phyloP scores from a whole-genome alignment of 2,888 invertebrate genomes.

The Andrena dorsata region DNA sequence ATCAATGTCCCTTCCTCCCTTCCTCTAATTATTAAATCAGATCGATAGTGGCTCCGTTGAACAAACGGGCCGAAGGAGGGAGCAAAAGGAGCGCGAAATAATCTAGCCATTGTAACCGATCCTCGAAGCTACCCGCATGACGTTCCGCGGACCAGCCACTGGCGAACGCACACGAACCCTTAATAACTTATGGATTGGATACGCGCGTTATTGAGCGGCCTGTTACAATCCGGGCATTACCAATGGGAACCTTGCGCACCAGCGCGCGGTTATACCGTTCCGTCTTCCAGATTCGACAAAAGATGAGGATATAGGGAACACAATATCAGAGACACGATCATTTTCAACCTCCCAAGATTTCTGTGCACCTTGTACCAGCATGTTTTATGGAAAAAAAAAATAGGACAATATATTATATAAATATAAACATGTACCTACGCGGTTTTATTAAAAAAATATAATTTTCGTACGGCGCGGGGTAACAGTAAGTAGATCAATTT shows the following conservation, averaged over 20 bases:
- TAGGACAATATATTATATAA: no score
- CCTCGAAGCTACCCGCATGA: slow-evolving; percentile 77
- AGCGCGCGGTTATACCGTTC: slow-evolving; percentile 18
- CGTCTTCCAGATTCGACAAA: slow-evolving; percentile 30
- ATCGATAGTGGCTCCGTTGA: slow-evolving; percentile 14
- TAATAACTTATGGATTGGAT: slow-evolving; percentile 82
- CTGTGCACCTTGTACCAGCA: no score
- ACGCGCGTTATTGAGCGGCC: slow-evolving; percentile 79
- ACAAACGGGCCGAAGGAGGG: slow-evolving; percentile 18
- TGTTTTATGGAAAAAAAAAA: no score
- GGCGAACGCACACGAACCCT: slow-evolving; percentile 78
- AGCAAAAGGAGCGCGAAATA: slow-evolving; percentile 43
- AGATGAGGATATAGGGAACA: background rate
- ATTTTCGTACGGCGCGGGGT: no score
- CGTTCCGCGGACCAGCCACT: slow-evolving; percentile 61
- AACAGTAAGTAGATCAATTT: no score
- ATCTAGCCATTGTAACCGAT: slow-evolving; percentile 78
- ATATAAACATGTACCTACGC: no score
- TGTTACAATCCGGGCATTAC: slow-evolving; percentile 82
- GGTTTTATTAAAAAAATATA: no score
- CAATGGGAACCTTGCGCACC: slow-evolving; percentile 73
- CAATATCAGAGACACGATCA: no score
- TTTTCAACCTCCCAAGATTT: no score
- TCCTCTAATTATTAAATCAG: slow-evolving; percentile 26
- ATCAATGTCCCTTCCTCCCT: background rate